Percentiles rank a stretch among this genome's conserved stretches.
Evolutionary conservation across 2,113 vertebrate genomes (phyloP).

Genomic region (Sinosuthora webbiana): DNA sequence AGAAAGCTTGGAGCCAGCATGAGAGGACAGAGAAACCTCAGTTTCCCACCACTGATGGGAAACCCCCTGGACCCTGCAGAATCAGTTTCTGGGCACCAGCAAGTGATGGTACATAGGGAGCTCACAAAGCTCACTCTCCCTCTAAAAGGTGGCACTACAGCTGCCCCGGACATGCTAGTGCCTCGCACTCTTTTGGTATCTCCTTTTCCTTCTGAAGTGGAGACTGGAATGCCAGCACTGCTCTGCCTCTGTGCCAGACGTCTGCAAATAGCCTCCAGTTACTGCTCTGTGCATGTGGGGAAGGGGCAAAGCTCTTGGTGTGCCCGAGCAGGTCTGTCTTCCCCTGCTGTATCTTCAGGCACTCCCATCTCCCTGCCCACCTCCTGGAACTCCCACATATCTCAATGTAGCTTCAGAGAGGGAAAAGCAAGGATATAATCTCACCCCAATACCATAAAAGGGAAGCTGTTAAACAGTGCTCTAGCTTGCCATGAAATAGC

Average conservation of each 20-base stretch:
- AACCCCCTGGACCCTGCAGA: not conserved
- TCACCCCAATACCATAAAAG: not conserved
- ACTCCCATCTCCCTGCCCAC: not conserved
- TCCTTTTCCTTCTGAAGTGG: not conserved
- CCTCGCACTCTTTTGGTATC: not conserved
- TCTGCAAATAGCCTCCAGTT: not conserved
- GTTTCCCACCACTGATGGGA: not conserved
- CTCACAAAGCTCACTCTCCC: not conserved
- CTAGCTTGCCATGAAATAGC: not conserved
- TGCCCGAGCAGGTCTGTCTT: not conserved
- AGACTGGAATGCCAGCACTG: not conserved
- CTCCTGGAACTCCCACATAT: accelerated
- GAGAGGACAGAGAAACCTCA: not conserved
- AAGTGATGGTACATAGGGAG: not conserved
- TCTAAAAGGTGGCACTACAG: not conserved
- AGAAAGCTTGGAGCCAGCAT: not conserved
- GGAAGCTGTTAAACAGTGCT: not conserved
- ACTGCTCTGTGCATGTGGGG: accelerated
- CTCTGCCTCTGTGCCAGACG: not conserved
- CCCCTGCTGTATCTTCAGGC: not conserved
- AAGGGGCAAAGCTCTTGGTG: not conserved
- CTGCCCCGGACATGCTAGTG: not conserved
- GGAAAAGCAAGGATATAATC: not conserved
- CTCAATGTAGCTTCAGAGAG: not conserved
- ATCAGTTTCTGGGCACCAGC: not conserved